Conservation (phyloP, 1,140 invertebrate genomes). For the Hormaphis cornu region DNA sequence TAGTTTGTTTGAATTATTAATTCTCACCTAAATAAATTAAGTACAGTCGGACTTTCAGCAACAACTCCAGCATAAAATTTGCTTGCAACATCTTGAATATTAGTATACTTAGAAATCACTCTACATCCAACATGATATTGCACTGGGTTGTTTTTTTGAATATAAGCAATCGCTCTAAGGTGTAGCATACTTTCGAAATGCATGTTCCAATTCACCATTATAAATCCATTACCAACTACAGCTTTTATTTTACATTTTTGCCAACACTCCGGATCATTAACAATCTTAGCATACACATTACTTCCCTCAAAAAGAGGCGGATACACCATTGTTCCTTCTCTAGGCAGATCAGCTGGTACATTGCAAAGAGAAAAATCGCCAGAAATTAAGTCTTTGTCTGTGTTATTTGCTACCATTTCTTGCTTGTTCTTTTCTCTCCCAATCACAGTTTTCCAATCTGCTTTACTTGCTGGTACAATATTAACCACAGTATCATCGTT, state of each 20-base stretch:
- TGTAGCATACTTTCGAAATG: slow-evolving; percentile 40
- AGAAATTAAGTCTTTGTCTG: slow-evolving; percentile 3
- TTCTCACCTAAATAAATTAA: slow-evolving; percentile 60
- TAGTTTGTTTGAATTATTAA: not conserved
- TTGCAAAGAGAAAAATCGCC: not conserved
- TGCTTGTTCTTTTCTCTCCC: not conserved
- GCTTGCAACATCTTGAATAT: slow-evolving; percentile 37
- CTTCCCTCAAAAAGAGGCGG: too few relatives aligned
- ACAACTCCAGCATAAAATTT: slow-evolving; percentile 84
- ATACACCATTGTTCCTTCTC: too few relatives aligned
- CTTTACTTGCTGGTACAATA: too few relatives aligned
- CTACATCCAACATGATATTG: slow-evolving; percentile 59
- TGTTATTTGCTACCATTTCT: not conserved
- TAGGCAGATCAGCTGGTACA: not conserved
- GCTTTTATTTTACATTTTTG: not conserved
- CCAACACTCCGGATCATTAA: not conserved
- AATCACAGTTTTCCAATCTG: not conserved
- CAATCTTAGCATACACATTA: not conserved
- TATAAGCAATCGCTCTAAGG: slow-evolving; percentile 60
- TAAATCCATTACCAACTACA: not conserved
- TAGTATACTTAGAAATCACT: slow-evolving; percentile 72
- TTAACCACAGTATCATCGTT: too few relatives aligned
- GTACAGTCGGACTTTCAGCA: slow-evolving; percentile 71
- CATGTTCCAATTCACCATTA: not conserved
- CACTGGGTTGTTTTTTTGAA: slow-evolving; percentile 48